Percentiles rank a stretch among this genome's conserved stretches.
Evolutionary conservation across 2,113 vertebrate genomes (phyloP).

Genomic region (Ahaetulla prasina): DNA sequence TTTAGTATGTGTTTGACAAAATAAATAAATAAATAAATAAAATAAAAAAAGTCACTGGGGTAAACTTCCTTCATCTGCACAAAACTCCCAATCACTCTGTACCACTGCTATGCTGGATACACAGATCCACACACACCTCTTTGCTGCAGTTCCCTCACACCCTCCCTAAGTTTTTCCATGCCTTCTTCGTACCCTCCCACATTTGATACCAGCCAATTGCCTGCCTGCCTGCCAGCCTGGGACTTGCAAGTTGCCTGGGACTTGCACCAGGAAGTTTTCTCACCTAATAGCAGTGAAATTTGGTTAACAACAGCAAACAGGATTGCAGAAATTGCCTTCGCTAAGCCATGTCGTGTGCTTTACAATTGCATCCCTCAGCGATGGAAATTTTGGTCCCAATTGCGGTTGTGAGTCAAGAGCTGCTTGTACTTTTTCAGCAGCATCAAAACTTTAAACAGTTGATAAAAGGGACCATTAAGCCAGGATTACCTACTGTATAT

Average conservation of each 20-base stretch:
- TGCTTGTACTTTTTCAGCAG: neutral
- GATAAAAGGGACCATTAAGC: neutral
- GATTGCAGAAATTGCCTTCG: neutral
- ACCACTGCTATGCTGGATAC: neutral
- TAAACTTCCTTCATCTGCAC: neutral
- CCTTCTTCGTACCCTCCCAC: neutral
- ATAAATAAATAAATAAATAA: too few relatives aligned
- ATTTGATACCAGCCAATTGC: neutral
- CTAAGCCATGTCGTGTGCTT: neutral
- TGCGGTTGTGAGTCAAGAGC: neutral
- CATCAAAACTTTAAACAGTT: neutral
- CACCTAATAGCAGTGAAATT: neutral
- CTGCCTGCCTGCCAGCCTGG: neutral
- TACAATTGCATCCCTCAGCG: neutral
- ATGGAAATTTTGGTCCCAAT: neutral
- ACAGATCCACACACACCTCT: neutral
- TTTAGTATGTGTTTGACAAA: too few relatives aligned
- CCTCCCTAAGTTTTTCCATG: neutral
- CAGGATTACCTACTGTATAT: neutral
- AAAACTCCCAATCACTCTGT: neutral
- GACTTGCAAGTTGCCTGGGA: neutral
- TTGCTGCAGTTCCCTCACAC: neutral
- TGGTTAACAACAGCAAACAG: neutral
- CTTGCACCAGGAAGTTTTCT: neutral
- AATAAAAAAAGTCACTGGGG: neutral